These are phyloP conservation scores for Diarsia brunnea DNA, from an alignment of 2,888 invertebrate species.

Conservation along the genomic window DNA sequence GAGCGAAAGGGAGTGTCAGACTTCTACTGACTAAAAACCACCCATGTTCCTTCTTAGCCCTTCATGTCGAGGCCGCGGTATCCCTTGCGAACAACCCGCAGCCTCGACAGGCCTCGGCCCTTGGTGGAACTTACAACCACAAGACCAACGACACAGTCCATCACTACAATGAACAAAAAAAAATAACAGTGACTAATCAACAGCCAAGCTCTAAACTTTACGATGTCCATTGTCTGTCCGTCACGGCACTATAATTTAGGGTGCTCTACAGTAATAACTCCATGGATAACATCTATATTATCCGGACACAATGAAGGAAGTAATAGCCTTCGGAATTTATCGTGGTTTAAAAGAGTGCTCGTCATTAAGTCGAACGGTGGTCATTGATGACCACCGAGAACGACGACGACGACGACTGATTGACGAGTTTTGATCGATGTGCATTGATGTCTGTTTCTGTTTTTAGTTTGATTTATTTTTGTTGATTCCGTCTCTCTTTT, in stretches of 20 bases:
- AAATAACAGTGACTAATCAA: slow-evolving; percentile 55
- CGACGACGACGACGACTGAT: too few relatives aligned
- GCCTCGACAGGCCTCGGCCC: too few relatives aligned
- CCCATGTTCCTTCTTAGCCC: too few relatives aligned
- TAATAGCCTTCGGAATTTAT: slow-evolving; percentile 57
- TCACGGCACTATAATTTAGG: slow-evolving; percentile 67
- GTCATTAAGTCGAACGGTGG: slow-evolving; percentile 36
- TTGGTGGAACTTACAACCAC: neutral
- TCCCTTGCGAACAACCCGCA: too few relatives aligned
- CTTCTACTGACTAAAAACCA: too few relatives aligned
- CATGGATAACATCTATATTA: slow-evolving; percentile 73
- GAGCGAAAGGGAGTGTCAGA: too few relatives aligned
- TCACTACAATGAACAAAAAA: slow-evolving; percentile 33
- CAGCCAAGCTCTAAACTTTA: slow-evolving; percentile 58
- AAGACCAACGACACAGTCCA: neutral
- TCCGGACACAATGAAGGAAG: slow-evolving; percentile 51
- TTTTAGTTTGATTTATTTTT: too few relatives aligned
- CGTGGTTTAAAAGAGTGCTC: slow-evolving; percentile 46
- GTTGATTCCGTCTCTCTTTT: too few relatives aligned
- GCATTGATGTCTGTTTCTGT: neutral
- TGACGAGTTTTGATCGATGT: neutral
- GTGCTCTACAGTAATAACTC: slow-evolving; percentile 67
- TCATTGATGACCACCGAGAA: too few relatives aligned
- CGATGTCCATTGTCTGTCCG: slow-evolving; percentile 63
- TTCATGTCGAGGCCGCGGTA: too few relatives aligned